These are phyloP conservation scores for Notamacropus eugenii DNA, from an alignment of 2,797 vertebrate species.

Conservation along the genomic window DNA sequence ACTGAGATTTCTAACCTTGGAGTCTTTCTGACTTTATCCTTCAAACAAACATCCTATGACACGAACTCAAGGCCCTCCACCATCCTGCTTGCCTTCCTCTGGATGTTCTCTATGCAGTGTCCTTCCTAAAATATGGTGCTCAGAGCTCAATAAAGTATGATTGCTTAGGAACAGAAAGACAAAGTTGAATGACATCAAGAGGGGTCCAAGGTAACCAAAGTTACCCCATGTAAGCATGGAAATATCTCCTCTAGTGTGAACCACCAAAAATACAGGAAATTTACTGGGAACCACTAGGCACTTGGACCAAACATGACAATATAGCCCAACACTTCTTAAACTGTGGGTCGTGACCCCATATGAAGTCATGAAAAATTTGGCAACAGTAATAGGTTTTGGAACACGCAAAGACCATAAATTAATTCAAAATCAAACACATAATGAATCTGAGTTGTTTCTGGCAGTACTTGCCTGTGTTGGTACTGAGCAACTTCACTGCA, in stretches of 20 bases:
- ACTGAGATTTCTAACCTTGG: neutral
- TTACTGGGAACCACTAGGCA: neutral
- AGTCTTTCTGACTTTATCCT: neutral
- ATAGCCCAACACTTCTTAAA: neutral
- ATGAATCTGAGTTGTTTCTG: no score
- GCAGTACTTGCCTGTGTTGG: no score
- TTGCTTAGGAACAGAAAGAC: neutral
- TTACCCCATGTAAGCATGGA: neutral
- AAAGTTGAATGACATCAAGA: neutral
- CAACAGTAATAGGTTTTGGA: no score
- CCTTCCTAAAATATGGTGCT: neutral
- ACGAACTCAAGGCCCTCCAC: neutral
- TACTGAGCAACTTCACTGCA: no score
- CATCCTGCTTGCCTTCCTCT: neutral
- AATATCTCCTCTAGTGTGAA: neutral
- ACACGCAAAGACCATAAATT: no score
- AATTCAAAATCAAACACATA: no score
- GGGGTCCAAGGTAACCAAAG: neutral
- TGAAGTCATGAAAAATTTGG: no score
- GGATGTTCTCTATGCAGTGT: neutral
- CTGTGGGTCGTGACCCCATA: no score
- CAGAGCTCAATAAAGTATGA: neutral
- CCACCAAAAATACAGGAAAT: neutral
- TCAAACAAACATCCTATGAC: neutral
- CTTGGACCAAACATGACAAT: neutral